These are phyloP conservation scores for Steinernema khuongi DNA, from an alignment of 1,140 invertebrate genomes.

Conservation along the genomic window DNA sequence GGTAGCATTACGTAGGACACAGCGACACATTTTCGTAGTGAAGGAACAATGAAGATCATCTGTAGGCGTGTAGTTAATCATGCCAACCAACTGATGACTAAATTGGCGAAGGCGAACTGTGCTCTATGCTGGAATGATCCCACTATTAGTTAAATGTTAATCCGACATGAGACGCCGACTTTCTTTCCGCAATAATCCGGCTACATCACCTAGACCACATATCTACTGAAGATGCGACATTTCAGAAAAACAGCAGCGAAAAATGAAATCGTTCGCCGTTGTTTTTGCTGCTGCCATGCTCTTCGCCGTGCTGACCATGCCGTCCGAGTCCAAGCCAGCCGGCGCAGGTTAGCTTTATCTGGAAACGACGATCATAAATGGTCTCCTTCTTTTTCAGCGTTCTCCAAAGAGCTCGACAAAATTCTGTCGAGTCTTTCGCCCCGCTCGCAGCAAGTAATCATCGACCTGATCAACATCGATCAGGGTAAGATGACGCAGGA, in stretches of 20 bases:
- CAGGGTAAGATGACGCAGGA: not conserved
- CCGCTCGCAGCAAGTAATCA: slow-evolving; percentile 4
- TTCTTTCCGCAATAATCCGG: no score
- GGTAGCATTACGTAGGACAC: no score
- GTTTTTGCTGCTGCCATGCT: not conserved
- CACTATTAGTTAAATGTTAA: no score
- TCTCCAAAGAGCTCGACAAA: slow-evolving; percentile 5
- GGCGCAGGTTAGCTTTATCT: not conserved
- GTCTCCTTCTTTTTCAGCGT: slow-evolving; percentile 6
- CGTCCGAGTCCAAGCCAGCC: not conserved
- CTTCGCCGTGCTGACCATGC: not conserved
- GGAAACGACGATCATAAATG: not conserved
- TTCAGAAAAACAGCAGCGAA: no score
- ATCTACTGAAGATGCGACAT: not conserved
- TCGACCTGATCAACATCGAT: not conserved
- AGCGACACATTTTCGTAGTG: no score
- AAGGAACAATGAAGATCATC: no score
- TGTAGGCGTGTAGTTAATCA: no score
- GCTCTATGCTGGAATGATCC: no score
- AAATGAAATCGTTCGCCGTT: not conserved
- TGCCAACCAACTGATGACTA: no score
- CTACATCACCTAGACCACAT: no score
- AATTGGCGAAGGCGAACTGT: no score
- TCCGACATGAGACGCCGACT: no score
- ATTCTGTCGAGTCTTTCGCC: not conserved